phyloP scores from a whole-genome alignment of 1,140 invertebrate genomes.

The Saccostrea glomerata region DNA sequence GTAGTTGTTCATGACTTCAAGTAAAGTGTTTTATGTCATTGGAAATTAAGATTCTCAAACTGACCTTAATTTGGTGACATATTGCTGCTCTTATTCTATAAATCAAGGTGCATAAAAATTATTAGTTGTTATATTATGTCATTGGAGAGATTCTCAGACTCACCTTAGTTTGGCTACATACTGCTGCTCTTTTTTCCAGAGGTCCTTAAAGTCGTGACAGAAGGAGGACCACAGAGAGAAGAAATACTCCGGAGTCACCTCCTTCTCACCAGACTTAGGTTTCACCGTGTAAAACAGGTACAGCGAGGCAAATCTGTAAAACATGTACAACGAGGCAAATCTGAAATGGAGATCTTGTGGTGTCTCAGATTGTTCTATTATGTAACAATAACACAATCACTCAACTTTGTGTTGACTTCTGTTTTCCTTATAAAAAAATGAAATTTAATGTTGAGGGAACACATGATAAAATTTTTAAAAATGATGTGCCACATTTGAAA shows the following conservation, averaged over 20 bases:
- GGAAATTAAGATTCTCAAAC: too few relatives aligned
- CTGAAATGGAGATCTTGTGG: constrained; percentile 73
- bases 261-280: constrained; percentile 88
- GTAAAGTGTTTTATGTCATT: too few relatives aligned
- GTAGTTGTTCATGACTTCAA: neutral
- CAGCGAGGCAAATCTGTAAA: constrained; percentile 88
- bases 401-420: neutral
- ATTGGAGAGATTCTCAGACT: constrained; percentile 6
- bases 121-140: neutral
- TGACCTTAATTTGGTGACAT: too few relatives aligned
- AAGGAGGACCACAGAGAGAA: constrained; percentile 93
- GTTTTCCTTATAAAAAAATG: neutral
- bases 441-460: too few relatives aligned
- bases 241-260: constrained; percentile 90
- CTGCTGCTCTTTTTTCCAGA: constrained; percentile 96
- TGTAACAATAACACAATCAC: neutral
- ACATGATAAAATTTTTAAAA: too few relatives aligned
- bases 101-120: too few relatives aligned
- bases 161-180: constrained; percentile 90
- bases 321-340: constrained; percentile 90
- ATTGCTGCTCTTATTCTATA: too few relatives aligned
- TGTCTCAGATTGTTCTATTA: neutral
- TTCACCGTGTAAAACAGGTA: constrained; percentile 93
- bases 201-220: constrained; percentile 96
- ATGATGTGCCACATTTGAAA: neutral